A percentile compares a stretch with the other conserved stretches of the same genome.
phyloP scores from a whole-genome alignment of 2,113 vertebrate species.

The Eurystomus gularis region DNA sequence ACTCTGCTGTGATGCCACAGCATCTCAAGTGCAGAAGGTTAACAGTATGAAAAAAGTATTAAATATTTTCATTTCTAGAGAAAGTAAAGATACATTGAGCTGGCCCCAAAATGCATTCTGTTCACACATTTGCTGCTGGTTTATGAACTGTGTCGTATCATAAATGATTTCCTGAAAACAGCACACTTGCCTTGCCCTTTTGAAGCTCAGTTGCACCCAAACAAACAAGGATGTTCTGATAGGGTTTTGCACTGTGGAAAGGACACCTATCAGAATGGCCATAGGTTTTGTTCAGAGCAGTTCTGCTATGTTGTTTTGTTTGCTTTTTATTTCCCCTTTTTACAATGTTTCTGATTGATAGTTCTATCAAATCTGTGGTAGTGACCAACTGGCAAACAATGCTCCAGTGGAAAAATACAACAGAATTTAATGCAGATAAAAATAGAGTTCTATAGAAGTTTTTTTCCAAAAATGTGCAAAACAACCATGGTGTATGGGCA shows the following conservation, averaged over 20 bases:
- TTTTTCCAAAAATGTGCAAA: not conserved
- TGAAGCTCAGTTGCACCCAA: not conserved
- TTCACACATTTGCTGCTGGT: not conserved
- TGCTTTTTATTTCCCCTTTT: not conserved
- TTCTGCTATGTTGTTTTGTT: not conserved
- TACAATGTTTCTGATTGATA: conserved; percentile 6
- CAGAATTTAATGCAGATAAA: not conserved
- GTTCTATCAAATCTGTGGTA: conserved; percentile 5
- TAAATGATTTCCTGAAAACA: conserved; percentile 16
- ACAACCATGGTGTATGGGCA: not conserved
- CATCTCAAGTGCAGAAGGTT: not conserved
- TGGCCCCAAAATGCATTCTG: not conserved
- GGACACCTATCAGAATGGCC: not conserved
- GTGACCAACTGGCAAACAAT: not conserved
- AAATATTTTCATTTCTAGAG: not conserved
- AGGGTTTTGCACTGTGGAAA: not conserved
- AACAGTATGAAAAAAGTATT: not conserved
- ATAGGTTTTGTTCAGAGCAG: not conserved
- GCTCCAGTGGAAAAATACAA: conserved; percentile 7
- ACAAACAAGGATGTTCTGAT: not conserved
- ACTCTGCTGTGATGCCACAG: not conserved
- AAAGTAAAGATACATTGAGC: not conserved
- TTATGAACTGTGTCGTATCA: conserved; percentile 11
- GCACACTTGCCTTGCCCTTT: conserved; percentile 1
- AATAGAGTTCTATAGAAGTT: not conserved